These are phyloP conservation scores for Nymphalis io DNA, from an alignment of 1,140 invertebrate genomes.

Conservation along the genomic window DNA sequence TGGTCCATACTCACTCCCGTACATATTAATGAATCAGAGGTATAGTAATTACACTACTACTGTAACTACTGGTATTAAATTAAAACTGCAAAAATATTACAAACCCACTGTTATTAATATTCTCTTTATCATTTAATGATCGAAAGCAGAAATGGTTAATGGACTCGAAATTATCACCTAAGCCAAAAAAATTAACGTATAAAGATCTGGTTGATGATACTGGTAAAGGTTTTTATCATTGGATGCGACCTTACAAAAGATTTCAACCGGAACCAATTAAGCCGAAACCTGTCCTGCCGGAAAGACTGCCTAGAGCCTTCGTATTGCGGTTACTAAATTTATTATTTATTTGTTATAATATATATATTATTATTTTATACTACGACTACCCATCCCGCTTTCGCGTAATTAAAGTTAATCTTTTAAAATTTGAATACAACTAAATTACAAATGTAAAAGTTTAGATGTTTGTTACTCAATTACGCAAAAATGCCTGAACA, in stretches of 20 bases:
- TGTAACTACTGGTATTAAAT: neutral
- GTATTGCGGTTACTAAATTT: conserved; percentile 51
- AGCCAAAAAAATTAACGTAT: conserved; percentile 58
- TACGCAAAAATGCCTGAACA: no score
- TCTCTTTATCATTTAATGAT: conserved; percentile 4
- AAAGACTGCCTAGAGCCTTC: conserved; percentile 59
- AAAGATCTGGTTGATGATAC: conserved; percentile 65
- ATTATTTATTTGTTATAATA: neutral
- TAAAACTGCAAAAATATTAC: no score
- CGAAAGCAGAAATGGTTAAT: conserved; percentile 67
- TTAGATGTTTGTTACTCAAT: no score
- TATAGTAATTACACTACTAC: conserved; percentile 13
- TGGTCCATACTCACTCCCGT: conserved; percentile 62
- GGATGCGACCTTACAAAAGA: conserved; percentile 71
- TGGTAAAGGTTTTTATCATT: conserved; percentile 73
- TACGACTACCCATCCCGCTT: no score
- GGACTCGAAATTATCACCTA: conserved; percentile 60
- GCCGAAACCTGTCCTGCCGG: conserved; percentile 53
- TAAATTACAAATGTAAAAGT: no score
- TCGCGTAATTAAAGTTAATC: no score
- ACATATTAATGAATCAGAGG: conserved; percentile 62
- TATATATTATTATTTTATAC: neutral
- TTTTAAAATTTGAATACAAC: no score
- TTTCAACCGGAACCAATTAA: conserved; percentile 57
- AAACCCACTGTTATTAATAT: no score